A percentile compares a stretch with the other conserved stretches of the same genome.
phyloP scores from a whole-genome alignment of 35 echinoderm and acorn worm genomes.

The Eucidaris tribuloides region DNA sequence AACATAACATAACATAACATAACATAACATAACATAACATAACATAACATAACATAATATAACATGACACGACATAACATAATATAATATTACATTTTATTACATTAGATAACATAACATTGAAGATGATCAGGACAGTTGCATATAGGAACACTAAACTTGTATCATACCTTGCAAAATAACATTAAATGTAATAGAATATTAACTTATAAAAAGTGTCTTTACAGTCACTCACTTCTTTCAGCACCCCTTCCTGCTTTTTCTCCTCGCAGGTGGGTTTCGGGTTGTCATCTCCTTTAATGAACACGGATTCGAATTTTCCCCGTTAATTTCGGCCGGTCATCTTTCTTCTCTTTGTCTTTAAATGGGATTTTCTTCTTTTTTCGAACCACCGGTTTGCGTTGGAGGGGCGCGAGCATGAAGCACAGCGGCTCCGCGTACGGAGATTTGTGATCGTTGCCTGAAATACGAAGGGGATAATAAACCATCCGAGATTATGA shows the following conservation, averaged over 20 bases:
- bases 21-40: no score
- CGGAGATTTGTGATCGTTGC: conserved; percentile 67
- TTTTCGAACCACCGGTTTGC: conserved; percentile 15
- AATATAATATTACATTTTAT: no score
- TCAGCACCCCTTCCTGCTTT: neutral
- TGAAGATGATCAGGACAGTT: no score
- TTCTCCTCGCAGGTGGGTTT: neutral
- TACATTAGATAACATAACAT: no score
- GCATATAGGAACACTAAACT: no score
- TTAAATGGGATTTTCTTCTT: neutral
- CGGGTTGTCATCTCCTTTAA: neutral
- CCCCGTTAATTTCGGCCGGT: conserved; percentile 49
- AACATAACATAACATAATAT: no score
- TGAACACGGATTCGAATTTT: conserved; percentile 62
- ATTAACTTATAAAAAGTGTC: neutral
- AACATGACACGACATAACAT: no score
- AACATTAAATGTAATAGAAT: no score
- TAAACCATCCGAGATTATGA: no score
- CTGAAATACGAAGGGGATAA: no score
- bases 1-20: no score
- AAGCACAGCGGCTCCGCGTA: conserved; percentile 89
- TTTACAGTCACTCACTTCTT: conserved; percentile 3
- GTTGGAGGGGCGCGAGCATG: conserved; percentile 47
- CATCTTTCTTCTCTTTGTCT: neutral
- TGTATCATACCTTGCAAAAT: no score